Evolutionary conservation across 2,797 vertebrate genomes (phyloP), one percentile per base, ranked within the genome.

Genomic region (Chaunax sp.): DNA sequence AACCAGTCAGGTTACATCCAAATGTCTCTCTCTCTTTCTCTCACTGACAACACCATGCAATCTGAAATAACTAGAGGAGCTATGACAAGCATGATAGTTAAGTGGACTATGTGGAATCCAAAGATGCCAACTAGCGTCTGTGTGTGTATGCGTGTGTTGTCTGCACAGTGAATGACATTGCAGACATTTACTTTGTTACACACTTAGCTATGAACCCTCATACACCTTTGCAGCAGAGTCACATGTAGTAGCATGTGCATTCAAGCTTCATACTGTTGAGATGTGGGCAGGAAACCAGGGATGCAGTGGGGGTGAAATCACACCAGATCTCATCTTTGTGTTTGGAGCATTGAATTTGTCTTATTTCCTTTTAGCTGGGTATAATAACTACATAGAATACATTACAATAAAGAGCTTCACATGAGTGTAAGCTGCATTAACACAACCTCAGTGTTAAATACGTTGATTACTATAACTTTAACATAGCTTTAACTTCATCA

Each of bases 1-100:
- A 84, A 84, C 86, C 65, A 72, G 84, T 83, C 75, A 75, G 53
- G 52, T 47, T 68, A 75, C 80, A 8, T 9, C 33, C 70, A 77
- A 70, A 65, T 64, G 7, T 38, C 57, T 65, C 40, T 49, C 20
- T 47, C 44, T 68, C n/a, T 38, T 56, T 65, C 40, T 35, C 33
- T 35, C 33, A 35, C 6, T 35, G 33, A 35, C 33, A 35, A 8
- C 28, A 30, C 28, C 33, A 35, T 57, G 82, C 65, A 72, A 52
- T 47, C 22, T 18, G 22, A 88, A 86, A 85, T 82, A 87, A 62
- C 46, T 60, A 26, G 18, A 40, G 6, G 19, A 69, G 65, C 56
- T 71, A 76, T 77, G 75, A 65, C 46, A 61, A 67, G 20, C 64
- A 78, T 44, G 46, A n/a, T 69, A 7, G 14, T 63, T 50, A 73